Base-by-base conservation (phyloP, 2,888 invertebrate species). In the Drosophila paramelanica region DNA sequence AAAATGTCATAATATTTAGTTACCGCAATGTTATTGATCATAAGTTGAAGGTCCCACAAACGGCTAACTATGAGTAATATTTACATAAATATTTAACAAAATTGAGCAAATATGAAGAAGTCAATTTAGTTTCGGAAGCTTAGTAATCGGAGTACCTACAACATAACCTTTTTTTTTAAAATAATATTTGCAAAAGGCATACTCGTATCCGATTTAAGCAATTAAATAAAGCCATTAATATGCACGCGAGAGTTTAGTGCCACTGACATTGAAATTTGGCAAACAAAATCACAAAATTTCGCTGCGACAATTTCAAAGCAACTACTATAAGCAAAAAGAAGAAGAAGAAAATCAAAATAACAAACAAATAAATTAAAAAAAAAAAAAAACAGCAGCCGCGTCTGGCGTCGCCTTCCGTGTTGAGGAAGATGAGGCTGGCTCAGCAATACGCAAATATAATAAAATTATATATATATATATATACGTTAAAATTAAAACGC, bases 251-350 rank as follows among this genome's bases (percentile, higher is more conserved):
- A 69, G 75, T 60, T 71, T 73, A 71, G 68, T 67, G 66, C 64
- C 59, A 71, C 68, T 89, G 89, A 79, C 90, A 89, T 88, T 89
- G 90, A 84, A 89, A 83, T 66, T 84, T 62, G 69, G 51, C 79
- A 45, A 84, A 73, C 41, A 52, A 31, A 59, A 33, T 41, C 47
- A 60, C 33, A 65, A 55, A 75, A 74, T 77, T 89, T 85, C 77
- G 79, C 77, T 73, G 82, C 46, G 80, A 79, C 75, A 83, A 74
- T 69, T 78, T 70, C 5, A 67, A 61, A 66, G 43, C 50, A 73
- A 67, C 45, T 58, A 46, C 31, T 10, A 31, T 10, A 10, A 31
- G 10, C 31, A 31, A 31, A 31, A 31, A 45, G 60, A 2, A 31
- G 3, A 8, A 8, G 3, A 31, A 31, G 10, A 45, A 62, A 31